Evolutionary conservation across 2,797 vertebrate species (phyloP).

Genomic region (Basileuterus tristriatus): DNA sequence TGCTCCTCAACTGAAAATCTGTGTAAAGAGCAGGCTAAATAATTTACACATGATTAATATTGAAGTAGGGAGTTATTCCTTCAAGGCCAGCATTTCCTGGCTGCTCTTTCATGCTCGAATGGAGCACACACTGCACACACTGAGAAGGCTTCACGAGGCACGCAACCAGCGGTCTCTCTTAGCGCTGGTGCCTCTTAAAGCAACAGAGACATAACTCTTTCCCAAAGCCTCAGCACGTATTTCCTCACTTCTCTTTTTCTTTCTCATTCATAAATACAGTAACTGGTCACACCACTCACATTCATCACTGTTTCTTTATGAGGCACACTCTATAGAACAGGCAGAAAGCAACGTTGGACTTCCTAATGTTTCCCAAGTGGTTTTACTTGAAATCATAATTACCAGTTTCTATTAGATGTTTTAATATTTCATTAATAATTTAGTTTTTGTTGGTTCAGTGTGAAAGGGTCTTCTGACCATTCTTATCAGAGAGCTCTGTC

Average conservation of each 20-base stretch:
- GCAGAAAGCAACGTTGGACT: background rate
- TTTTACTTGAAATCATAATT: background rate
- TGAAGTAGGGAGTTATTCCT: constrained; percentile 69
- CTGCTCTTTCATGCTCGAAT: constrained; percentile 47
- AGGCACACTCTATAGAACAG: background rate
- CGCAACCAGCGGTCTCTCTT: background rate
- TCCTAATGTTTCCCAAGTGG: background rate
- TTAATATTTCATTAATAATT: background rate
- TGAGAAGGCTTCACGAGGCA: background rate
- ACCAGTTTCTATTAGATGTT: background rate
- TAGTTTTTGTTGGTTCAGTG: background rate
- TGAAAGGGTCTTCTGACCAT: background rate
- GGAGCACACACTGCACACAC: background rate
- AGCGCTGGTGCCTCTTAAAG: background rate
- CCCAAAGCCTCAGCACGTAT: background rate
- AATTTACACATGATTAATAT: constrained; percentile 74
- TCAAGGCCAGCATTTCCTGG: constrained; percentile 61
- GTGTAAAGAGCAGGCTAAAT: constrained; percentile 69
- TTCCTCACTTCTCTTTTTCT: background rate
- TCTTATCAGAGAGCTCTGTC: background rate
- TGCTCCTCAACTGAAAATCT: constrained; percentile 30
- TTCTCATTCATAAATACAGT: background rate
- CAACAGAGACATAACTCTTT: background rate
- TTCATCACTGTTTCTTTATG: background rate
- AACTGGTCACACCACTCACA: background rate